Conservation (phyloP, 1,140 invertebrate species). For the Neodiprion pinetum region DNA sequence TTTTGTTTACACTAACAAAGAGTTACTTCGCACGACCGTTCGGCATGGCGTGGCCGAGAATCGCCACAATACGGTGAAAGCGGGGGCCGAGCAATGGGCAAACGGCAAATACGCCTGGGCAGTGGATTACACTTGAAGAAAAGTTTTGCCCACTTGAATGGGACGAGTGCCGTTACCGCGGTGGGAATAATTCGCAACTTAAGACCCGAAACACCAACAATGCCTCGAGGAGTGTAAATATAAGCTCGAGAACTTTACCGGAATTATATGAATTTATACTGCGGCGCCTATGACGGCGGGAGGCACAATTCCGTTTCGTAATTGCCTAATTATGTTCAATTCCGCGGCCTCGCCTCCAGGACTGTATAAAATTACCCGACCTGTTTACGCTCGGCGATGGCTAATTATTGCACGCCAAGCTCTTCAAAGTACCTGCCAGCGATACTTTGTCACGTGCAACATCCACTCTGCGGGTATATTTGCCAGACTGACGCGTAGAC, state of each 20-base stretch:
- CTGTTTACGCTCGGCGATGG: no score
- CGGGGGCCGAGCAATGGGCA: no score
- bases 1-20: background rate
- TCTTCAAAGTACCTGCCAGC: no score
- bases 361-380: no score
- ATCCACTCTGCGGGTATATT: no score
- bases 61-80: no score
- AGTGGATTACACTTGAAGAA: constrained; percentile 6
- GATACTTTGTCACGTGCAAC: no score
- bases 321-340: no score
- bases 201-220: background rate
- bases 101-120: background rate
- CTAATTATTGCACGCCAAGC: no score
- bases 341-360: no score
- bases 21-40: background rate
- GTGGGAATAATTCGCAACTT: constrained; percentile 1
- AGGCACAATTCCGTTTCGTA: no score
- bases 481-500: no score
- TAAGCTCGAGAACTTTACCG: background rate
- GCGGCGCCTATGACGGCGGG: background rate
- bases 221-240: background rate
- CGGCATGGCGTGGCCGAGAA: background rate
- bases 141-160: background rate
- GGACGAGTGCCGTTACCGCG: background rate
- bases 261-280: background rate